Evolutionary conservation across 92 coral and sea anemone species (phyloP), one percentile per base, ranked within the genome.

Genomic region (Ricordea florida): DNA sequence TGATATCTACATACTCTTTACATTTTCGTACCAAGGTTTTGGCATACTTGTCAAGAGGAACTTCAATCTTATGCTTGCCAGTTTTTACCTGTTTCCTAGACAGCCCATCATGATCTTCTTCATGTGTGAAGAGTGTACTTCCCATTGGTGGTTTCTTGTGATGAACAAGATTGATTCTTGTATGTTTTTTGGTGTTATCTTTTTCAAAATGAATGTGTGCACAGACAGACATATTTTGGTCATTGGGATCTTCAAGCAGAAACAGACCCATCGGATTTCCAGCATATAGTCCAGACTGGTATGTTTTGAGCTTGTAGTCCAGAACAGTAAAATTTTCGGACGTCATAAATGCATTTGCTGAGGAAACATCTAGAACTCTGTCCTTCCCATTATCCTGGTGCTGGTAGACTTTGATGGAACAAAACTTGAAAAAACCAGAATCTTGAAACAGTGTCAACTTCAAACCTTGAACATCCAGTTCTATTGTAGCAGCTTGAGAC

Each of bases 251-350:
- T 6, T 66, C 49, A 0, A 82, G 69, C 44, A 82, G 63, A 37
- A 82, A 64, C 29, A 82, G 38, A 27, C 76, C 88, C 53, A 74
- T 24, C n/a, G 88, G 88, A 43, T 51, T 27, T 17, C 46, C 74
- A 11, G 65, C 46, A 52, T 51, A 10, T 47, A 16, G 63, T 1
- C 65, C 55, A 43, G 31, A 14, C 3, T n/a, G 1, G 9, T 13
- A 18, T 18, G 36, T 82, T 66, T 66, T 82, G 47, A 82, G 77
- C 64, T 82, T 74, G 74, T 57, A 74, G 74, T 82, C 88, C 3
- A 64, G 57, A 48, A 82, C 67, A 15, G 35, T 35, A 22, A 82
- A 65, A 0, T 0, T 10, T 1, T 3, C 2, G 4, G 57, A 49
- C 9, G 2, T 1, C 62, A 82, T 42, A 29, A 82, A 82, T 7